Evolutionary conservation across 2,113 vertebrate genomes (phyloP).

Genomic region (Artemisiospiza belli): DNA sequence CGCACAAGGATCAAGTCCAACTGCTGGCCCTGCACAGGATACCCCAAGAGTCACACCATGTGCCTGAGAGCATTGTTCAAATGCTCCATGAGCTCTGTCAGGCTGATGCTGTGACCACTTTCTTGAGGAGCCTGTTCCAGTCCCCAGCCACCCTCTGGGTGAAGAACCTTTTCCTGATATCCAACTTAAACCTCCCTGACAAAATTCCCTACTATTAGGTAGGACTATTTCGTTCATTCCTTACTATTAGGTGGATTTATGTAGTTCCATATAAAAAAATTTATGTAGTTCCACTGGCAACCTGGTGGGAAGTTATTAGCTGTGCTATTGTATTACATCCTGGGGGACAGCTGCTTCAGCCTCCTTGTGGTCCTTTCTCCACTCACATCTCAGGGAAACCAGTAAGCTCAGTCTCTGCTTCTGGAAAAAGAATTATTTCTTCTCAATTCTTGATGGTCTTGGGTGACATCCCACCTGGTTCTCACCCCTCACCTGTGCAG

Average conservation of each 20-base stretch:
- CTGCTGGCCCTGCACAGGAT: background rate
- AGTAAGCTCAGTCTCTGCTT: background rate
- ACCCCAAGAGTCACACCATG: background rate
- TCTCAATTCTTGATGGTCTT: background rate
- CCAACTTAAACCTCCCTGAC: background rate
- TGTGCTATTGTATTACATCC: background rate
- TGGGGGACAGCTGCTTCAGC: background rate
- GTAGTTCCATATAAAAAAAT: background rate
- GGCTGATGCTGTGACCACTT: background rate
- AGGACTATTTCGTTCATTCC: background rate
- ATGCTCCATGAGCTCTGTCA: background rate
- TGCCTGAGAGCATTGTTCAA: background rate
- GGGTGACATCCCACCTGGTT: rapidly evolving
- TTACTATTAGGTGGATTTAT: background rate
- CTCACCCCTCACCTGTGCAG: background rate
- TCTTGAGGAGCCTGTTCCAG: too few relatives aligned
- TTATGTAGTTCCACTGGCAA: background rate
- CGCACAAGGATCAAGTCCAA: rapidly evolving
- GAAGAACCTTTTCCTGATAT: background rate
- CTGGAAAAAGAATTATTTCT: background rate
- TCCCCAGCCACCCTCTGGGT: rapidly evolving
- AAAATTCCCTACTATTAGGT: background rate
- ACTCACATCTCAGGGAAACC: background rate
- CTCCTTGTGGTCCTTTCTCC: background rate
- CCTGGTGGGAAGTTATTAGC: background rate